Evolutionary conservation across 2,113 vertebrate species (phyloP), one percentile per base, ranked within the genome.

Genomic region (Protomyctophum bolini): DNA sequence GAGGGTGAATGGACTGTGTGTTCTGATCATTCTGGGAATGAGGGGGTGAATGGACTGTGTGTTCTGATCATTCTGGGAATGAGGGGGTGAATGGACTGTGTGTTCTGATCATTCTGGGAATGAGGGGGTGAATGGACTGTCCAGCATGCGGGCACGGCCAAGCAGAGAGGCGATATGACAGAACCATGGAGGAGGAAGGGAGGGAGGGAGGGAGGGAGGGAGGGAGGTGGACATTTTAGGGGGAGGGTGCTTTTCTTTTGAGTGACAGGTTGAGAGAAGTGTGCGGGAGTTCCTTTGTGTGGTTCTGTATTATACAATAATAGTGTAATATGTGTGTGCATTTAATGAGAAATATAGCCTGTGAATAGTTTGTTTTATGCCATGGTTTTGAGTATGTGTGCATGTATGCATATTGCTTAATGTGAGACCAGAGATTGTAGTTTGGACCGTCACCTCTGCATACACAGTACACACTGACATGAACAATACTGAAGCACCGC

Each of bases 401-500:
- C 46, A 66, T 58, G 61, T 49, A 33, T 60, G 48, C 45, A 47
- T 62, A 45, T 2, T 45, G 21, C 46, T 3, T 2, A 10, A 45
- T 47, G 2, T 2, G 33, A 33, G 33, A 33, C 29, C 47, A 78
- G 73, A 71, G 76, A 82, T 82, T 79, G 75, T 69, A 73, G 67
- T 77, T 82, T 33, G 33, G 33, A 33, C 33, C 2, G 2, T 2
- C 82, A 87, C 85, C 77, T 79, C 66, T 68, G 61, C 59, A 77
- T 75, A 52, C 50, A 81, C 73, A 50, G 52, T 77, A 69, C 77
- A 87, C 33, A 33, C 77, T 79, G 82, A 84, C 86, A 91, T 89
- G 82, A 88, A 87, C n/a, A n/a, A n/a, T n/a, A n/a, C n/a, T 86
- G 73, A 33, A 33, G 33, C 33, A 2, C 33, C 33, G 4, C 33